Evolutionary conservation across 1,140 invertebrate species (phyloP).

Genomic region (Ephestia elutella): DNA sequence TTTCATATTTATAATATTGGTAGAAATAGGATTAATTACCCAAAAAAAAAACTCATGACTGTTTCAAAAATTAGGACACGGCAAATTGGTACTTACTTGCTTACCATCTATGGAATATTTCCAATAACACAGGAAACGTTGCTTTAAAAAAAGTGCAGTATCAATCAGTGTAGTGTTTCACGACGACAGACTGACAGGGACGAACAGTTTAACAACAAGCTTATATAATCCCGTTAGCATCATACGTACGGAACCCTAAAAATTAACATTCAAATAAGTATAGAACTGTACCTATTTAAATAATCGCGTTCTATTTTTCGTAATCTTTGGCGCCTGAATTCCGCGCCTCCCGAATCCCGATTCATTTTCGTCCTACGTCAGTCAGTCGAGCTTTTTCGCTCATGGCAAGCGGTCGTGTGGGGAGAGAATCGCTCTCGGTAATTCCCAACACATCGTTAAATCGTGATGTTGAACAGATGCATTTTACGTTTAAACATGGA

Average conservation of each 20-base stretch:
- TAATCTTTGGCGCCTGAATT: conserved; percentile 1
- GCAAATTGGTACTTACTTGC: too few species aligned
- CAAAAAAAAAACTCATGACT: too few species aligned
- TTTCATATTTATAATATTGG: too few species aligned
- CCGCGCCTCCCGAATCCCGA: neutral
- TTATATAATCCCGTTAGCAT: conserved; percentile 15
- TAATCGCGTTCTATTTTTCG: neutral
- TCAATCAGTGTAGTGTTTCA: conserved; percentile 21
- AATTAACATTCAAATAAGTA: neutral
- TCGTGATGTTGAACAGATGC: conserved; percentile 30
- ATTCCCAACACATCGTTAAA: conserved; percentile 19
- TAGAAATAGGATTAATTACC: too few species aligned
- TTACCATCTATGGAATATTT: too few species aligned
- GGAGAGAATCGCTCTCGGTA: neutral
- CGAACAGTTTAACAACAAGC: conserved; percentile 19
- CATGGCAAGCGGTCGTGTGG: conserved; percentile 17
- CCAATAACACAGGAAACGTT: too few species aligned
- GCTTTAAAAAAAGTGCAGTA: too few species aligned
- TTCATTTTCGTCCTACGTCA: neutral
- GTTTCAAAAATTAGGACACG: too few species aligned
- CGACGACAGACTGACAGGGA: neutral
- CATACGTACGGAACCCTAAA: neutral
- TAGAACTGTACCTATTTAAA: neutral
- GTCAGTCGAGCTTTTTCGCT: conserved; percentile 32
- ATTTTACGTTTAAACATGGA: conserved; percentile 18